These are phyloP conservation scores for Cerastis rubricosa DNA, from an alignment of 2,888 invertebrate genomes.

Conservation along the genomic window DNA sequence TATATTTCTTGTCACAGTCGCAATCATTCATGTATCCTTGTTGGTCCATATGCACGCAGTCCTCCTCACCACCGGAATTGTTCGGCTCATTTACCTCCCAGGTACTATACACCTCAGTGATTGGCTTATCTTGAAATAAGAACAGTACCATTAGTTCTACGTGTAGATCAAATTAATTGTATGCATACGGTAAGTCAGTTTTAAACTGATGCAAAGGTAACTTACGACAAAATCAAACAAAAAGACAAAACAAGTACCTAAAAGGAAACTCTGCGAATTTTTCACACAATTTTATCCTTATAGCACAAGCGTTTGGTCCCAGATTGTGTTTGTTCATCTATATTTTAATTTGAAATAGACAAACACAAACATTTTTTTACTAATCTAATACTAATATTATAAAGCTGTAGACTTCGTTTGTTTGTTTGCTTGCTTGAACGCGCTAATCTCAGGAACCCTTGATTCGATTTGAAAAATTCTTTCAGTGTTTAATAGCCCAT, in stretches of 20 bases:
- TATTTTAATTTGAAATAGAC: neutral
- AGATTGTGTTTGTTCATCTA: neutral
- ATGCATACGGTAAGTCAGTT: neutral
- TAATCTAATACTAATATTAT: too few species aligned
- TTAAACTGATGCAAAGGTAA: neutral
- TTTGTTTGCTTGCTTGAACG: too few species aligned
- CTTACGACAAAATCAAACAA: neutral
- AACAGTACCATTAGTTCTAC: neutral
- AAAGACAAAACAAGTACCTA: too few species aligned
- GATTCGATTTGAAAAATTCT: too few species aligned
- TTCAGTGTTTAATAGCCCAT: too few species aligned
- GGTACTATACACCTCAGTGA: slow-evolving; percentile 76
- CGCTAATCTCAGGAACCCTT: too few species aligned
- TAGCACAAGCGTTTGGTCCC: neutral
- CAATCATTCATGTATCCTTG: slow-evolving; percentile 75
- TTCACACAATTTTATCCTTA: neutral
- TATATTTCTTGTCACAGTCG: slow-evolving; percentile 70
- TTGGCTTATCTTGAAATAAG: slow-evolving; percentile 71
- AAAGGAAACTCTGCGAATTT: neutral
- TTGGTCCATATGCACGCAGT: slow-evolving; percentile 71
- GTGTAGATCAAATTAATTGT: neutral
- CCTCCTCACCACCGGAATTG: slow-evolving; percentile 72
- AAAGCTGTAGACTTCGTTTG: too few species aligned
- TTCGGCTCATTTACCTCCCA: slow-evolving; percentile 80
- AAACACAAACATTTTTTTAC: neutral